Percentiles rank a stretch among this genome's conserved stretches.
phyloP scores from a whole-genome alignment of 1,140 invertebrate genomes.

The Cotesia vestalis region DNA sequence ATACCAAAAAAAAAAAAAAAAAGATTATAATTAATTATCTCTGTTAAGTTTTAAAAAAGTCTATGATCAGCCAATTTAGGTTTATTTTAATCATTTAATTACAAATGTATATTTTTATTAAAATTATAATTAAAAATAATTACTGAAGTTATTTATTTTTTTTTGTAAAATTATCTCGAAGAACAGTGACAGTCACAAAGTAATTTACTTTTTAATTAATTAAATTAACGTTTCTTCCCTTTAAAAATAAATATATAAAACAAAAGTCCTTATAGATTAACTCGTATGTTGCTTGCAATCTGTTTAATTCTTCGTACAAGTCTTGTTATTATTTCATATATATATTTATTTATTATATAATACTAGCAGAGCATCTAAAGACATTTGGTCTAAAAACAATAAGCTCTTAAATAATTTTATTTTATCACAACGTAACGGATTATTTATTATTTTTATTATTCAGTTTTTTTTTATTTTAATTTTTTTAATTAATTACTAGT shows the following conservation, averaged over 20 bases:
- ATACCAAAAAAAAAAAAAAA: background rate
- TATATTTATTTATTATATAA: too few species aligned
- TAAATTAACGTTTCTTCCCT: slow-evolving; percentile 23
- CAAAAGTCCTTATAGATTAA: slow-evolving; percentile 55
- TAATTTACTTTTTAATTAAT: background rate
- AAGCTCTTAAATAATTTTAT: slow-evolving; percentile 21
- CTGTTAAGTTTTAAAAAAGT: slow-evolving; percentile 1
- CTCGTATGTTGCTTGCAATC: slow-evolving; percentile 65
- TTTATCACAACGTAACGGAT: background rate
- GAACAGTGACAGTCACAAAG: slow-evolving; percentile 32
- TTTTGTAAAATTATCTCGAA: slow-evolving; percentile 16
- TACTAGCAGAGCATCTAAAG: slow-evolving; percentile 60
- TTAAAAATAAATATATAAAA: slow-evolving; percentile 30
- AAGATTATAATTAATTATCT: background rate
- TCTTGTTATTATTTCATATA: slow-evolving; percentile 50
- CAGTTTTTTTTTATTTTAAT: background rate
- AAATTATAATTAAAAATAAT: background rate
- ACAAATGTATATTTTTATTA: too few species aligned
- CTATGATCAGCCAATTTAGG: background rate
- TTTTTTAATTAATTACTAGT: background rate
- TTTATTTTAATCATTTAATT: too few species aligned
- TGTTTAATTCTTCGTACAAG: slow-evolving; percentile 63
- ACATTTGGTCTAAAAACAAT: slow-evolving; percentile 51
- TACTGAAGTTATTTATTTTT: slow-evolving; percentile 5
- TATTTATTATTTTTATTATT: slow-evolving; percentile 17